Percentiles rank a stretch among this genome's conserved stretches.
phyloP scores from a whole-genome alignment of 2,797 vertebrate species.

The Parotocinclus haroldoi region DNA sequence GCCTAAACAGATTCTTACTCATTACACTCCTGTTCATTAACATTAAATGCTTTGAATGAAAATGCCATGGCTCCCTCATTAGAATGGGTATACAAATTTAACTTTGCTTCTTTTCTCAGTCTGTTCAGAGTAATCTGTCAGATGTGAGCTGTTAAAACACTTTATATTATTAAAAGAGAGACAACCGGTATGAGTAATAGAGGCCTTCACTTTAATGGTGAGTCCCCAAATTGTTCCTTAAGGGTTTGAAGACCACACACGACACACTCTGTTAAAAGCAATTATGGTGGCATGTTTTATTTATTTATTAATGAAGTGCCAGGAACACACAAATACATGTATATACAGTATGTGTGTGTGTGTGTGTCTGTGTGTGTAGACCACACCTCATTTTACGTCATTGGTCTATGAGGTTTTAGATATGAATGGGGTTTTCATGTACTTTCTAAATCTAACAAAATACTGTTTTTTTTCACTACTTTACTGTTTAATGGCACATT shows the following conservation, averaged over 20 bases:
- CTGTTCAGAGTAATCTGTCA: slow-evolving; percentile 16
- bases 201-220: slow-evolving; percentile 23
- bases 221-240: slow-evolving; percentile 3
- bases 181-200: slow-evolving; percentile 27
- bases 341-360: no score
- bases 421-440: no score
- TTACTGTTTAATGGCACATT: no score
- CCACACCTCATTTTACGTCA: no score
- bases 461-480: no score
- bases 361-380: no score
- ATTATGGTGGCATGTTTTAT: slow-evolving; percentile 19
- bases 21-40: slow-evolving; percentile 42
- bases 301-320: background rate
- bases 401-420: no score
- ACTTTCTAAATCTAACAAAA: no score
- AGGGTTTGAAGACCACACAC: slow-evolving; percentile 4
- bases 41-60: slow-evolving; percentile 37
- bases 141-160: slow-evolving; percentile 29
- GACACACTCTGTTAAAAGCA: slow-evolving; percentile 23
- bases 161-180: slow-evolving; percentile 26
- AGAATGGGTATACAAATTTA: slow-evolving; percentile 36
- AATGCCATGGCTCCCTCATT: slow-evolving; percentile 43
- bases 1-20: slow-evolving; percentile 27
- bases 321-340: no score
- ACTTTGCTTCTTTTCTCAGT: slow-evolving; percentile 11